Percentiles rank a stretch among this genome's conserved stretches.
phyloP scores from a whole-genome alignment of 1,140 invertebrate genomes.

The Galleria mellonella region DNA sequence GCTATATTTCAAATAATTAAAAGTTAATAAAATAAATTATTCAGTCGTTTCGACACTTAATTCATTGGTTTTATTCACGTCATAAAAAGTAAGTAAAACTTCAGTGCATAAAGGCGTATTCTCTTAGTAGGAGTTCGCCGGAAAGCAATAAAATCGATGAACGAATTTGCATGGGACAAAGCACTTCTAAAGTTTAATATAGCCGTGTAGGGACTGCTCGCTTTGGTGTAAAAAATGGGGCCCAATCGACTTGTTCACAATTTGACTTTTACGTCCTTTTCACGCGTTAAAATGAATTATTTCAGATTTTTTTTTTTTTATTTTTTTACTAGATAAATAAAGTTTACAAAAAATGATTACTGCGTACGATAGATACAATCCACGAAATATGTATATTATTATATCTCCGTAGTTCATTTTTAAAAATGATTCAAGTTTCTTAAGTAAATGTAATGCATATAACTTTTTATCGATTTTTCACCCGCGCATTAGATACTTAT shows the following conservation, averaged over 20 bases:
- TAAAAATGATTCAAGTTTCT: no score
- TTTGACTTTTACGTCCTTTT: not conserved
- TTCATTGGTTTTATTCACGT: no score
- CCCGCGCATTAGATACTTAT: no score
- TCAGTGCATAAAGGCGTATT: slow-evolving; percentile 1
- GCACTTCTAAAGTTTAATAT: slow-evolving; percentile 28
- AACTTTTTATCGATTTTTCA: no score
- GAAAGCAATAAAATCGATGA: slow-evolving; percentile 25
- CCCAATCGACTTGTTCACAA: slow-evolving; percentile 1
- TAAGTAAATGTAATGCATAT: no score
- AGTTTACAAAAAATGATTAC: not conserved
- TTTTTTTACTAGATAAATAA: not conserved
- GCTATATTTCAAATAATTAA: no score
- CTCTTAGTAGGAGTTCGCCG: slow-evolving; percentile 17
- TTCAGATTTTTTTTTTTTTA: not conserved
- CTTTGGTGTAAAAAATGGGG: slow-evolving; percentile 9
- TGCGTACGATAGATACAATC: no score
- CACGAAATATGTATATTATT: no score
- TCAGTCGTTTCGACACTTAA: no score
- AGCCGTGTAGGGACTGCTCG: slow-evolving; percentile 18
- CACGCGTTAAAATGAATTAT: not conserved
- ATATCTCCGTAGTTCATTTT: no score
- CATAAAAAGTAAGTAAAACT: no score
- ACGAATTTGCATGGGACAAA: slow-evolving; percentile 34
- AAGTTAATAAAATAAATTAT: no score